A percentile compares a stretch with the other conserved stretches of the same genome.
These are phyloP conservation scores for Leuciscus idus DNA, from an alignment of 2,113 vertebrate species.

Conservation along the genomic window DNA sequence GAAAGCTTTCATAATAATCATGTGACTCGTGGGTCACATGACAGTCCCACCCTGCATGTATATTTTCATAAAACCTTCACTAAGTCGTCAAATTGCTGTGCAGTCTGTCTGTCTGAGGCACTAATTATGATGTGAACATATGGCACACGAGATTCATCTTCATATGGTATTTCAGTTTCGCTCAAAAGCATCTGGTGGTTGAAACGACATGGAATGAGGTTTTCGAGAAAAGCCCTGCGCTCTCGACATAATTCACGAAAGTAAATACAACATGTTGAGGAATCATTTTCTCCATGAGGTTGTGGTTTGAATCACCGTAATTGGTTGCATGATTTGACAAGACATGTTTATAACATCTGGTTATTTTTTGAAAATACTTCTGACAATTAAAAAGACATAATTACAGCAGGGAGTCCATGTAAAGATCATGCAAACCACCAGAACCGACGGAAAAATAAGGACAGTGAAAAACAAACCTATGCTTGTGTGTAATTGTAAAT, in stretches of 20 bases:
- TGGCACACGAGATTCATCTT: not conserved
- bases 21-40: constrained; percentile 32
- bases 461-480: not conserved
- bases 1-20: constrained; percentile 34
- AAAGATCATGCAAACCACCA: not conserved
- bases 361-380: constrained; percentile 29
- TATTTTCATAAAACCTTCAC: constrained; percentile 47
- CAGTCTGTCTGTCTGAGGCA: constrained; percentile 24
- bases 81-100: constrained; percentile 8
- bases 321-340: constrained; percentile 41
- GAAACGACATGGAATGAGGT: constrained; percentile 62
- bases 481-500: not conserved
- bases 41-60: constrained; percentile 33
- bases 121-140: not conserved
- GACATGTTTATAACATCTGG: constrained; percentile 39
- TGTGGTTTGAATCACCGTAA: constrained; percentile 60
- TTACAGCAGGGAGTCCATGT: constrained; percentile 6
- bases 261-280: constrained; percentile 70
- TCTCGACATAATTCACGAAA: constrained; percentile 70
- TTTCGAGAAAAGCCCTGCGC: constrained; percentile 54
- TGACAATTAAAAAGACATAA: constrained; percentile 3
- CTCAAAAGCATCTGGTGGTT: constrained; percentile 17
- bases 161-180: not conserved
- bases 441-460: not conserved
- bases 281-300: constrained; percentile 55